Percentiles rank a stretch among this genome's conserved stretches.
Evolutionary conservation across 2,113 vertebrate genomes (phyloP).

Genomic region (Colossoma macropomum): DNA sequence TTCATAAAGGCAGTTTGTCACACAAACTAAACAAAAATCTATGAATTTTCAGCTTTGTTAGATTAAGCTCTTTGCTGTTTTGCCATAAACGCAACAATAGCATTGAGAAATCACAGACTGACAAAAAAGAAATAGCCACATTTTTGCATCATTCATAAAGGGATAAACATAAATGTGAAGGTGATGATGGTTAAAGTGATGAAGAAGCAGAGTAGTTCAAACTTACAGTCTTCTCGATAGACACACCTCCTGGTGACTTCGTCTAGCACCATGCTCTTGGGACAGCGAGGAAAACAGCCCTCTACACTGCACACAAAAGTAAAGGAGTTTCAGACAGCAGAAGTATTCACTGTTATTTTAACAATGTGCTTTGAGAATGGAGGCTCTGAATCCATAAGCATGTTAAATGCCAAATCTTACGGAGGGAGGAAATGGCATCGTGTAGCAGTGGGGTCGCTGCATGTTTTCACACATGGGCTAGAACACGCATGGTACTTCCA

Average conservation of each 20-base stretch:
- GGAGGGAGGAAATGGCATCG: slow-evolving; percentile 91
- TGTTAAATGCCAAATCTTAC: slow-evolving; percentile 77
- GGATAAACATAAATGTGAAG: not conserved
- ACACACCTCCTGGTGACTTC: slow-evolving; percentile 95
- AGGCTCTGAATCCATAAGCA: too few species aligned
- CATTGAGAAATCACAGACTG: too few species aligned
- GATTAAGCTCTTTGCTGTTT: too few species aligned
- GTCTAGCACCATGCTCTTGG: slow-evolving; percentile 93
- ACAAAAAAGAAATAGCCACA: too few species aligned
- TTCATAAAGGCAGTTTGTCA: too few species aligned
- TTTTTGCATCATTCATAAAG: too few species aligned
- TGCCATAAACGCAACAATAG: too few species aligned
- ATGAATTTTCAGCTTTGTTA: too few species aligned
- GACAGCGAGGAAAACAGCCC: slow-evolving; percentile 95
- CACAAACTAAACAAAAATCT: too few species aligned
- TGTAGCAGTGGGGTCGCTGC: slow-evolving; percentile 86
- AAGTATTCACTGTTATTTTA: not conserved
- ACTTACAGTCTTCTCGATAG: slow-evolving; percentile 95
- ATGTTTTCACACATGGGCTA: slow-evolving; percentile 91
- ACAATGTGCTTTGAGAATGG: not conserved
- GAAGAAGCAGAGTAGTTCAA: not conserved
- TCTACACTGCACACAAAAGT: slow-evolving; percentile 82
- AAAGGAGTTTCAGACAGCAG: not conserved
- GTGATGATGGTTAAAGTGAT: not conserved
- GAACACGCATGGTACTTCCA: slow-evolving; percentile 93